Percentiles rank a stretch among this genome's conserved stretches.
phyloP scores from a whole-genome alignment of 2,113 vertebrate species.

The Chamaetylas fuelleborni region DNA sequence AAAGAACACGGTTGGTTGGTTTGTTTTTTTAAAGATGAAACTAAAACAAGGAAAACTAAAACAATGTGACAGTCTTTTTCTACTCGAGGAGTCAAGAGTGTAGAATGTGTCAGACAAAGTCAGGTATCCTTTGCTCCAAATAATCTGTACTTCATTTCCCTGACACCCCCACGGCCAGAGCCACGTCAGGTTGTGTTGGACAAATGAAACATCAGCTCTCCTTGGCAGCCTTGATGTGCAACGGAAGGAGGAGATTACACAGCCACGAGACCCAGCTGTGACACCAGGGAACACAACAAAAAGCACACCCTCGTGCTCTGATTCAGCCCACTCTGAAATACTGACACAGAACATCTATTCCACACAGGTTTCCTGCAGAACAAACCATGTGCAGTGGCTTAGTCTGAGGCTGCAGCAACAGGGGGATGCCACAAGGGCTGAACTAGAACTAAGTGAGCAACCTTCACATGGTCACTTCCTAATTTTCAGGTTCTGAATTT shows the following conservation, averaged over 20 bases:
- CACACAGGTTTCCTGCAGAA: not conserved
- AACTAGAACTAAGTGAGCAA: accelerated
- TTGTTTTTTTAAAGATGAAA: not conserved
- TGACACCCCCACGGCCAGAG: not conserved
- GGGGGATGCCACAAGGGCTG: not conserved
- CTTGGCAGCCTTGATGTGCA: not conserved
- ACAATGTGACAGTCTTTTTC: not conserved
- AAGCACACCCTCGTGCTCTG: not conserved
- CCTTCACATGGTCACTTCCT: accelerated
- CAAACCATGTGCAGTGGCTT: accelerated
- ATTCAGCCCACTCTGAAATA: not conserved
- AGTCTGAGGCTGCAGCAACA: not conserved
- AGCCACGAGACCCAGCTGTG: not conserved
- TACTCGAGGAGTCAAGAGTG: not conserved
- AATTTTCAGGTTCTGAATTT: not conserved
- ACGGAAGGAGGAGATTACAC: not conserved
- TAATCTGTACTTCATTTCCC: not conserved
- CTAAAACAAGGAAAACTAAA: not conserved
- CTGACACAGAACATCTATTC: accelerated
- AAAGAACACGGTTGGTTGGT: not conserved
- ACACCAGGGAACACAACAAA: not conserved
- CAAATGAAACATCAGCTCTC: not conserved
- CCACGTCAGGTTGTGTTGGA: not conserved
- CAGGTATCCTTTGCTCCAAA: not conserved
- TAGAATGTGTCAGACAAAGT: not conserved